These are phyloP conservation scores for Cecropterus lyciades DNA, from an alignment of 1,140 invertebrate genomes.

Conservation along the genomic window DNA sequence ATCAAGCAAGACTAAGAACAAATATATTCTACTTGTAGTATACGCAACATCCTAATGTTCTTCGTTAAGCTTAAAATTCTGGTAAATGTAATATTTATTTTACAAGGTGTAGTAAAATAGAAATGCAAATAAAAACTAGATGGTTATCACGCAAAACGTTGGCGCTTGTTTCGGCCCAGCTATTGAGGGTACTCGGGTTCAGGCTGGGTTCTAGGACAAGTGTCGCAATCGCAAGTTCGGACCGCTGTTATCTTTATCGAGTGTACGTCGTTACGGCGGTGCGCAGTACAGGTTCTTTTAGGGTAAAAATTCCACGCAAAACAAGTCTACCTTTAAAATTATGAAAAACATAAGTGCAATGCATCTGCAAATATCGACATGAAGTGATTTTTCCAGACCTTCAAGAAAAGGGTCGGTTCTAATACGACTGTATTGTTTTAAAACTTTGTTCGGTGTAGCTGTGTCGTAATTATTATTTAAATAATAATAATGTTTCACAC, in stretches of 20 bases:
- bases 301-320: constrained; percentile 13
- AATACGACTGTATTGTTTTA: too few species aligned
- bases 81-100: neutral
- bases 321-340: too few species aligned
- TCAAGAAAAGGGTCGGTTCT: too few species aligned
- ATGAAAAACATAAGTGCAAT: too few species aligned
- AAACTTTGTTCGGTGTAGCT: too few species aligned
- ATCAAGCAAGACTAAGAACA: neutral
- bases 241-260: constrained; percentile 61
- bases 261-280: constrained; percentile 38
- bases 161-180: constrained; percentile 43
- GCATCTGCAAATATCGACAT: too few species aligned
- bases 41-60: neutral
- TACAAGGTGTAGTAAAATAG: neutral
- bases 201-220: constrained; percentile 71
- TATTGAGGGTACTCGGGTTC: constrained; percentile 71
- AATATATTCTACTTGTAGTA: neutral
- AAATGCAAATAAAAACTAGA: constrained; percentile 22
- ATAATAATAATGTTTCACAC: too few species aligned
- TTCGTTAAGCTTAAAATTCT: neutral
- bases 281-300: constrained; percentile 26
- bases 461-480: too few species aligned
- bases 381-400: too few species aligned
- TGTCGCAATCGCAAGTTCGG: constrained; percentile 66
- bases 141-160: constrained; percentile 31